Evolutionary conservation across 2,888 invertebrate genomes (phyloP).

Genomic region (Acanthoscelides obtectus): DNA sequence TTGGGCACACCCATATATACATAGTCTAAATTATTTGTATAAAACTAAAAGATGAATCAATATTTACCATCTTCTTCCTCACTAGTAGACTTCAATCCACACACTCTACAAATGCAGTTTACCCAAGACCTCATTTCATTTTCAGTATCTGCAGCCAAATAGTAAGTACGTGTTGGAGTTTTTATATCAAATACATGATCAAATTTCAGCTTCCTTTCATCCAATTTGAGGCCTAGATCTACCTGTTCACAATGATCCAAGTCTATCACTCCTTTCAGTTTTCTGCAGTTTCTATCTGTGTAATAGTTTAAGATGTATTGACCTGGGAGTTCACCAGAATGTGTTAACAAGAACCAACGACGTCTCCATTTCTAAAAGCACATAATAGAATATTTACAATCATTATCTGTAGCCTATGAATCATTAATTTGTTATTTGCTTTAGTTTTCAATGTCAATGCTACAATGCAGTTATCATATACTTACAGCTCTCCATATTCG

Average conservation of each 20-base stretch:
- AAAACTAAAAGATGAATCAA: not conserved
- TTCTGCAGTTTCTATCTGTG: constrained; percentile 79
- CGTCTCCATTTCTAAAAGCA: constrained; percentile 82
- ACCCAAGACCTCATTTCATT: constrained; percentile 95
- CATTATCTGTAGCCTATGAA: constrained; percentile 27
- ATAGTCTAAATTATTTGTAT: not conserved
- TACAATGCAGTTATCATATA: constrained; percentile 28
- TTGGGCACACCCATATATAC: too few relatives aligned
- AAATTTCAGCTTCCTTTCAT: constrained; percentile 74
- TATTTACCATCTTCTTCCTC: constrained; percentile 40
- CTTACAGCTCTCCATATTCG: constrained; percentile 91
- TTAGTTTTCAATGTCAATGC: constrained; percentile 15
- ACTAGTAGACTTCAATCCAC: constrained; percentile 70
- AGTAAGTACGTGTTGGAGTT: constrained; percentile 85
- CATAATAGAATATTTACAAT: constrained; percentile 28
- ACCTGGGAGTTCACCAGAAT: constrained; percentile 87
- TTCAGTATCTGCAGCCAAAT: constrained; percentile 87
- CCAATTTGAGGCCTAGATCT: constrained; percentile 80
- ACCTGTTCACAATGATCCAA: constrained; percentile 96
- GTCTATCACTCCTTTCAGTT: constrained; percentile 85
- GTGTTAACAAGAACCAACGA: constrained; percentile 89
- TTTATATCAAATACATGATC: constrained; percentile 85
- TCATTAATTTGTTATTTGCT: constrained; percentile 28
- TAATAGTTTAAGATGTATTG: constrained; percentile 93
- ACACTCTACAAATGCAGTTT: constrained; percentile 87